Conservation (phyloP, 2,797 vertebrate species). For the Streptopelia turtur region DNA sequence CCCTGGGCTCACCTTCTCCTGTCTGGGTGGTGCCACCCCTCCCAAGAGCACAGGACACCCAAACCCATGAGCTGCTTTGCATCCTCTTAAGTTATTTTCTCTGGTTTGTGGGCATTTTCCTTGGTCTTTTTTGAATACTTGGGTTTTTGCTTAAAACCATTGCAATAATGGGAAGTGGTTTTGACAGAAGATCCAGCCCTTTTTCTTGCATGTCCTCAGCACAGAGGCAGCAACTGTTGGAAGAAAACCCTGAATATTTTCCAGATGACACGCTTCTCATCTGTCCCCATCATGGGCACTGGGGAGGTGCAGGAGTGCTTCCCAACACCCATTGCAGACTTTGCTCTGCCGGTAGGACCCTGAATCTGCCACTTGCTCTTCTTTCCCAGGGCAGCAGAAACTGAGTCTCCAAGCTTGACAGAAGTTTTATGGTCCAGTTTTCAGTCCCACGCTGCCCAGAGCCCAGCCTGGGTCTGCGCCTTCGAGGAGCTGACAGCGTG, state of each 20-base stretch:
- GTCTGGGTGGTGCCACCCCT: background rate
- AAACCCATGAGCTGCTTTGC: background rate
- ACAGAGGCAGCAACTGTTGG: background rate
- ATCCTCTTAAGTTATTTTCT: background rate
- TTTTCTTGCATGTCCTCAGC: background rate
- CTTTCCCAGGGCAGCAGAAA: background rate
- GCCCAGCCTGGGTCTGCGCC: background rate
- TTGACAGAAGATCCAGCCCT: background rate
- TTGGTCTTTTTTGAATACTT: background rate
- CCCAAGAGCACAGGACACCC: background rate
- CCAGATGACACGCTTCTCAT: background rate
- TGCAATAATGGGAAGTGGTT: background rate
- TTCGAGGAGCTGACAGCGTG: background rate
- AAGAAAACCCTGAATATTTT: constrained; percentile 29
- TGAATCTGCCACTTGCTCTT: background rate
- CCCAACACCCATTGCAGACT: background rate
- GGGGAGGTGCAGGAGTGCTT: background rate
- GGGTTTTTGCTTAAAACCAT: background rate
- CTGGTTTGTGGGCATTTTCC: background rate
- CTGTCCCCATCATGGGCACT: background rate
- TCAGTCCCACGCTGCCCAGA: background rate
- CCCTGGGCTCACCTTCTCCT: background rate
- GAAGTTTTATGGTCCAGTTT: background rate
- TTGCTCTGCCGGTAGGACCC: background rate
- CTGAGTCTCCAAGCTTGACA: background rate